Evolutionary conservation across 2,113 vertebrate genomes (phyloP).

Genomic region (Labrus mixtus): DNA sequence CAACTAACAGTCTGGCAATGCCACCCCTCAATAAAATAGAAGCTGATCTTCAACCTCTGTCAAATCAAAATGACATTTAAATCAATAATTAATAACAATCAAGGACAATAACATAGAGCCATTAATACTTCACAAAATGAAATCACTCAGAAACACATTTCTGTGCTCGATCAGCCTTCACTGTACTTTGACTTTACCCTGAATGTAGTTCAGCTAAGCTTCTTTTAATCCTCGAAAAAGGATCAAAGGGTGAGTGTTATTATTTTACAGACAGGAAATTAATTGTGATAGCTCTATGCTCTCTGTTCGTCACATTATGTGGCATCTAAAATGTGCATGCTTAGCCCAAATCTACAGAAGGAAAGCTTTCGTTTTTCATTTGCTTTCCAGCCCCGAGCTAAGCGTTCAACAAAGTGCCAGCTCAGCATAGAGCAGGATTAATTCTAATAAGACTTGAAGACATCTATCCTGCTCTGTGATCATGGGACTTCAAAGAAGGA

Average conservation of each 20-base stretch:
- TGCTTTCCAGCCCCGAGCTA: conserved; percentile 43
- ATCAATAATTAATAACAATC: no score
- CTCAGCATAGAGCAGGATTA: conserved; percentile 58
- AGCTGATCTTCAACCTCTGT: no score
- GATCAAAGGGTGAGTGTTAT: conserved; percentile 39
- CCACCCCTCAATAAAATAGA: no score
- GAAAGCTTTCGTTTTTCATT: conserved; percentile 50
- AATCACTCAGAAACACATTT: conserved; percentile 16
- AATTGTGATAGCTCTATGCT: conserved; percentile 46
- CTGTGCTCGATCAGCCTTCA: conserved; percentile 11
- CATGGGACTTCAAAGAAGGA: conserved; percentile 51
- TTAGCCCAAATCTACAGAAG: conserved; percentile 42
- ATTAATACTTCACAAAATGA: neutral
- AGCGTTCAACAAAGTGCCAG: conserved; percentile 60
- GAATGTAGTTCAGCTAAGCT: conserved; percentile 35
- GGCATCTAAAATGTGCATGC: conserved; percentile 33
- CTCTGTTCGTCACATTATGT: conserved; percentile 32
- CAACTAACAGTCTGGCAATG: no score
- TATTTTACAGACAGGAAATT: conserved; percentile 60
- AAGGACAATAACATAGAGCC: no score
- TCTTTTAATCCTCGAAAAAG: conserved; percentile 46
- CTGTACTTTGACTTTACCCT: conserved; percentile 27
- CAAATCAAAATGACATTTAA: no score
- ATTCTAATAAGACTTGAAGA: conserved; percentile 53
- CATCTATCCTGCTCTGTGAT: conserved; percentile 16